Conservation (phyloP, 2,888 invertebrate species). For the Oegoconia quadripuncta region DNA sequence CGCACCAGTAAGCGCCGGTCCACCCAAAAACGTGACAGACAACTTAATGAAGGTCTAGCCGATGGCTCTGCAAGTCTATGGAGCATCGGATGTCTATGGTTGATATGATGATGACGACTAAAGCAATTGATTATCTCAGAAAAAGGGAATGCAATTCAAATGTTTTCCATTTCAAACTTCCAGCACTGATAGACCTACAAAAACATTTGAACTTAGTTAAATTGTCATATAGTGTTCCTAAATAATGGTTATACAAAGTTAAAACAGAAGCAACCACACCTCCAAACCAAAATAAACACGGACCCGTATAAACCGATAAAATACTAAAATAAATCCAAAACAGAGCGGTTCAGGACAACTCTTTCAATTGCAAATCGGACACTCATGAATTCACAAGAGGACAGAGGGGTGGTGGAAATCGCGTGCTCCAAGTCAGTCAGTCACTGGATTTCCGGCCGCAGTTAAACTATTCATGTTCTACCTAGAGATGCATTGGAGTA, state of each 20-base stretch:
- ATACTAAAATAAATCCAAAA: constrained; percentile 10
- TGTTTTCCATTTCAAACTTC: too few relatives aligned
- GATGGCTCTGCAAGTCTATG: too few relatives aligned
- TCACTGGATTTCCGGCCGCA: constrained; percentile 23
- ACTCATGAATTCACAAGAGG: constrained; percentile 26
- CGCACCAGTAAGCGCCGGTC: too few relatives aligned
- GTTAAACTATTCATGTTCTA: constrained; percentile 29
- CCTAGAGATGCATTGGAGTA: constrained; percentile 19
- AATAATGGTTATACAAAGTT: neutral
- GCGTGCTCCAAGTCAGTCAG: constrained; percentile 19
- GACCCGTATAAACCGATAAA: neutral
- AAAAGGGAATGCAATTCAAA: too few relatives aligned
- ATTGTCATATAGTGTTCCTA: too few relatives aligned
- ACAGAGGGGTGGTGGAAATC: constrained; percentile 2
- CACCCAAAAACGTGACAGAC: too few relatives aligned
- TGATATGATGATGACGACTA: too few relatives aligned
- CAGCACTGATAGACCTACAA: too few relatives aligned
- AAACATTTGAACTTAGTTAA: neutral
- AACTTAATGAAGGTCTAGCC: too few relatives aligned
- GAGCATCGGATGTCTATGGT: too few relatives aligned
- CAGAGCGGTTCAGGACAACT: constrained; percentile 18
- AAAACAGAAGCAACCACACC: neutral
- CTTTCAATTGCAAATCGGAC: constrained; percentile 28
- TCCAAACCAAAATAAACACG: neutral
- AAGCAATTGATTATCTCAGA: too few relatives aligned